phyloP scores from a whole-genome alignment of 2,113 vertebrate species.

The Raja brachyura region DNA sequence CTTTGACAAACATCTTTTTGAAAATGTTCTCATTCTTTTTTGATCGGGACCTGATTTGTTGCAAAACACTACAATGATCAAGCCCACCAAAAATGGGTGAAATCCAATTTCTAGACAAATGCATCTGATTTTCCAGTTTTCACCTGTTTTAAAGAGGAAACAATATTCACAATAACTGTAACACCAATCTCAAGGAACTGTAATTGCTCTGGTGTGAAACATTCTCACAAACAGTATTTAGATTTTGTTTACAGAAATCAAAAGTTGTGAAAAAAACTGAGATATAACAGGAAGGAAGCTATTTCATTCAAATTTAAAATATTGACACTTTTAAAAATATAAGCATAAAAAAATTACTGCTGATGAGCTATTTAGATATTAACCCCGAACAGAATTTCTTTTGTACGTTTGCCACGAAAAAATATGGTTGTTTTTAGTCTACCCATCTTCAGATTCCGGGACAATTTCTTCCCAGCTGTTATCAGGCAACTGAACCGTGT shows the following conservation, averaged over 20 bases:
- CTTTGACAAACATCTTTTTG: no score
- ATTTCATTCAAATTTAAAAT: not conserved
- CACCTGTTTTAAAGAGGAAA: not conserved
- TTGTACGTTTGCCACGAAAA: not conserved
- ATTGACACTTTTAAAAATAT: not conserved
- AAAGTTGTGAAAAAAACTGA: not conserved
- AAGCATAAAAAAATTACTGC: not conserved
- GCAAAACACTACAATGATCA: no score
- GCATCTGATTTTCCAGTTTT: not conserved
- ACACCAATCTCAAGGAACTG: not conserved
- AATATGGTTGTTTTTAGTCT: not conserved
- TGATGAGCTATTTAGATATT: not conserved
- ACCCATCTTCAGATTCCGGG: no score
- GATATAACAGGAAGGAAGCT: not conserved
- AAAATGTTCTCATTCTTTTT: no score
- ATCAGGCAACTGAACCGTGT: no score
- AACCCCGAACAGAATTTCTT: not conserved
- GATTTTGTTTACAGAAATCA: not conserved
- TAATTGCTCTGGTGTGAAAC: not conserved
- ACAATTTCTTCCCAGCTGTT: no score
- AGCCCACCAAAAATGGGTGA: no score
- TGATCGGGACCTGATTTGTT: no score
- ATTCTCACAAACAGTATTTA: not conserved
- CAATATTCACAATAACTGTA: not conserved
- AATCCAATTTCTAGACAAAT: no score